Conservation (phyloP, 1,140 invertebrate genomes). For the Calycopis cecrops region DNA sequence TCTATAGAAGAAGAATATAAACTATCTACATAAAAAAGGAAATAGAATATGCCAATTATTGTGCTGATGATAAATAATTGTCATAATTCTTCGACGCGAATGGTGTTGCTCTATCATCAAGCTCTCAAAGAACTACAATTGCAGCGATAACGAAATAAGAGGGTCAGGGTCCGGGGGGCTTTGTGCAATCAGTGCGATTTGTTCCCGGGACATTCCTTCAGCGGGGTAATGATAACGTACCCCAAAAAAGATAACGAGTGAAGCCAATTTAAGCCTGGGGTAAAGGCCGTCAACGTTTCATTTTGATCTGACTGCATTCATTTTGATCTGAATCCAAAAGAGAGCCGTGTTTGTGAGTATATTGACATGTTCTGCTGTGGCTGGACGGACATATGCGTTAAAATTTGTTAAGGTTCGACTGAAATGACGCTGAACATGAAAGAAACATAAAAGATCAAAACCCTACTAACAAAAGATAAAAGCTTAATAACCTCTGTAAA, state of each 20-base stretch:
- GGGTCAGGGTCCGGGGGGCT: conserved; percentile 46
- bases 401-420: too few relatives aligned
- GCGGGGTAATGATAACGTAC: conserved; percentile 15
- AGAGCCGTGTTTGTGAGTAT: too few relatives aligned
- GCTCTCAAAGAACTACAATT: conserved; percentile 45
- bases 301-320: background rate
- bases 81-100: background rate
- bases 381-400: too few relatives aligned
- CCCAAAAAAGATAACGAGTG: conserved; percentile 21
- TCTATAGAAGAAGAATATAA: too few relatives aligned
- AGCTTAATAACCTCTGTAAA: too few relatives aligned
- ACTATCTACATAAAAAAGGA: too few relatives aligned
- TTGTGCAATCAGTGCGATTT: conserved; percentile 61
- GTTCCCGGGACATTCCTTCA: conserved; percentile 33
- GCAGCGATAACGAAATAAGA: conserved; percentile 53
- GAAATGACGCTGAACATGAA: too few relatives aligned
- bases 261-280: background rate
- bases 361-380: too few relatives aligned
- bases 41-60: too few relatives aligned
- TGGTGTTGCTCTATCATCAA: conserved; percentile 43
- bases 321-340: background rate
- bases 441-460: too few relatives aligned
- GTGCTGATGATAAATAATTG: too few relatives aligned
- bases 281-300: background rate
- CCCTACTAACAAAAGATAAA: too few relatives aligned